These are phyloP conservation scores for Numenius arquata DNA, from an alignment of 2,113 vertebrate species.

Conservation along the genomic window DNA sequence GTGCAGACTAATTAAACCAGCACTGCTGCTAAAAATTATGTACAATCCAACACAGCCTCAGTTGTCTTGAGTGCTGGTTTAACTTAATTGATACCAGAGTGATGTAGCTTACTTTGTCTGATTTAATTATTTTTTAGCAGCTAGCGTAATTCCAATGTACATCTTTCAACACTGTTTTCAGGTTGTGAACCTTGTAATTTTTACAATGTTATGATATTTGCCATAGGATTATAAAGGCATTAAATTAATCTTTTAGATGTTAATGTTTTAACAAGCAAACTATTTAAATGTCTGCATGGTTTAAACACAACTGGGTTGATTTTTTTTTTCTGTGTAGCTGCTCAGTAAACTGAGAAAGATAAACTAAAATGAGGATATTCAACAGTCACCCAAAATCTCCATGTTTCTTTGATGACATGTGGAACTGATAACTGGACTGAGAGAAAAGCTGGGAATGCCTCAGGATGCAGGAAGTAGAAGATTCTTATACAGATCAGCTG, in stretches of 20 bases:
- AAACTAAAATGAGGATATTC: not conserved
- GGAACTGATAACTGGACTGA: not conserved
- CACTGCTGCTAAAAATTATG: not conserved
- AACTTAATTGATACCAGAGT: not conserved
- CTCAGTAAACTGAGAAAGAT: not conserved
- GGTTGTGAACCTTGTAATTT: not conserved
- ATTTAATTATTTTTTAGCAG: not conserved
- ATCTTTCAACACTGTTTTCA: not conserved
- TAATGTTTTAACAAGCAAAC: not conserved
- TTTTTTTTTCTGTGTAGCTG: not conserved
- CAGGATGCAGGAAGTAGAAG: not conserved
- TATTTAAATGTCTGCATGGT: not conserved
- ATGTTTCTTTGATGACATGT: not conserved
- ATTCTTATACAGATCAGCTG: not conserved
- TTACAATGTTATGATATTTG: not conserved
- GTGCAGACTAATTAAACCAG: not conserved
- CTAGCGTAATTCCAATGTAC: not conserved
- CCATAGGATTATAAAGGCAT: not conserved
- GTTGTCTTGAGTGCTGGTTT: not conserved
- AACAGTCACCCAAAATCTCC: not conserved
- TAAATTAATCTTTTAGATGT: not conserved
- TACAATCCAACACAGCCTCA: not conserved
- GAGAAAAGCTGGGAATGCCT: not conserved
- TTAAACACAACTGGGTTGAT: not conserved
- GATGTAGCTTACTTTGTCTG: not conserved